Evolutionary conservation across 2,888 invertebrate genomes (phyloP).

Genomic region (Emesis russula): DNA sequence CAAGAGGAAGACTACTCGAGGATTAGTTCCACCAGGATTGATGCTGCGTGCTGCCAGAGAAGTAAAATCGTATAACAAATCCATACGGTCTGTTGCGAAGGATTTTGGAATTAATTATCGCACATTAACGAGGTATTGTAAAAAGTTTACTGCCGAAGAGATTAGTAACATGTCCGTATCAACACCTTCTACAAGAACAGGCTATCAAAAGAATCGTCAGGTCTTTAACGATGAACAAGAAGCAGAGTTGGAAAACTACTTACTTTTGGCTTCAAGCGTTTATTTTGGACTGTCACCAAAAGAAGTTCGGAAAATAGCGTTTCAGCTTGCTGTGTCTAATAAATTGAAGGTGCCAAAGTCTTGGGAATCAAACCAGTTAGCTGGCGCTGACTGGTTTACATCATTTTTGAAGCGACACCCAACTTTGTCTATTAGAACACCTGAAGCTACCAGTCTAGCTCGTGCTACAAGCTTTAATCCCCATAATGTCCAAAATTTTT

Average conservation of each 20-base stretch:
- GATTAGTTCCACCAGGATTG: neutral
- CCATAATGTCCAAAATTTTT: neutral
- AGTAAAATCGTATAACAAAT: conserved; percentile 61
- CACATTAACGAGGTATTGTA: conserved; percentile 71
- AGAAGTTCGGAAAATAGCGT: conserved; percentile 51
- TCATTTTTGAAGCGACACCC: conserved; percentile 31
- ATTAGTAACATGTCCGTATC: conserved; percentile 55
- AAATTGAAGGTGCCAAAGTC: conserved; percentile 48
- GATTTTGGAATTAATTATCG: conserved; percentile 67
- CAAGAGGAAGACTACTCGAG: neutral
- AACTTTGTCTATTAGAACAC: conserved; percentile 26
- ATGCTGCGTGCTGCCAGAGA: conserved; percentile 43
- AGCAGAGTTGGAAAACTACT: conserved; percentile 67
- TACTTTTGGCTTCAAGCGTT: conserved; percentile 62
- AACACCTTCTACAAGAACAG: conserved; percentile 60
- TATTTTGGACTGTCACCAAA: neutral
- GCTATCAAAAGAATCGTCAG: conserved; percentile 61
- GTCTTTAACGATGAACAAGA: conserved; percentile 65
- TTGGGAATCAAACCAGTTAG: conserved; percentile 26
- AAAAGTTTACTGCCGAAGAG: conserved; percentile 66
- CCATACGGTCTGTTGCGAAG: conserved; percentile 61
- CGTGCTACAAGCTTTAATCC: conserved; percentile 17
- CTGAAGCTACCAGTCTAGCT: conserved; percentile 35
- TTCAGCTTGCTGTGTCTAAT: conserved; percentile 55
- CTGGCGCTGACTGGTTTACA: conserved; percentile 33